Evolutionary conservation across 2,113 vertebrate species (phyloP).

Genomic region (Dascyllus trimaculatus): DNA sequence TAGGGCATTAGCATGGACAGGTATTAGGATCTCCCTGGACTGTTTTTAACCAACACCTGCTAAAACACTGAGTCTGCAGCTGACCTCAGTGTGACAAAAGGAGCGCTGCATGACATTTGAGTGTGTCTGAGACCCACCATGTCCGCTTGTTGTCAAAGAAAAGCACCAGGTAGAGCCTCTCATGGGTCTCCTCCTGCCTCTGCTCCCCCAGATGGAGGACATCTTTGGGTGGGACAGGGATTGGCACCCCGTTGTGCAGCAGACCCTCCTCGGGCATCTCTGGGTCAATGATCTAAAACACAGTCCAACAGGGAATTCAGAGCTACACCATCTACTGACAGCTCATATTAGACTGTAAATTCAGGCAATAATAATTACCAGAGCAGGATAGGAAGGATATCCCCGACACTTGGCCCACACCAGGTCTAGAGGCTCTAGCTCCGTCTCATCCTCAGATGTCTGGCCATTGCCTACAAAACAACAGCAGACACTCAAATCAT

Average conservation of each 20-base stretch:
- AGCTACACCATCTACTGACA: neutral
- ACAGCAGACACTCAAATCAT: neutral
- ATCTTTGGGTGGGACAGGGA: slow-evolving; percentile 95
- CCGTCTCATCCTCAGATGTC: slow-evolving; percentile 87
- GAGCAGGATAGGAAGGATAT: slow-evolving; percentile 97
- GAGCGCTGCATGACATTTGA: neutral
- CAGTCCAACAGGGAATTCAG: neutral
- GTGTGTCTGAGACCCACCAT: slow-evolving; percentile 86
- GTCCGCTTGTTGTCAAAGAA: slow-evolving; percentile 99
- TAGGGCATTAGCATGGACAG: too few species aligned
- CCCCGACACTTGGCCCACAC: slow-evolving; percentile 99
- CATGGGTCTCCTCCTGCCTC: slow-evolving; percentile 90
- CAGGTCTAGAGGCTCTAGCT: slow-evolving; percentile 94
- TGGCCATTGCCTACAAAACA: slow-evolving; percentile 85
- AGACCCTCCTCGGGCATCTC: slow-evolving; percentile 97
- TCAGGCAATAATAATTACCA: slow-evolving; percentile 86
- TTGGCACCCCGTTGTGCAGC: slow-evolving; percentile 97
- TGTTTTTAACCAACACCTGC: too few species aligned
- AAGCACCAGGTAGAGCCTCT: slow-evolving; percentile 96
- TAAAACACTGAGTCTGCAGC: neutral
- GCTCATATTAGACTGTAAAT: neutral
- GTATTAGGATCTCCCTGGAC: too few species aligned
- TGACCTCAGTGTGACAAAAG: neutral
- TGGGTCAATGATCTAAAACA: slow-evolving; percentile 93
- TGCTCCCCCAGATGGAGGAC: slow-evolving; percentile 94